phyloP scores from a whole-genome alignment of 2,888 invertebrate genomes.

The Encarsia formosa region DNA sequence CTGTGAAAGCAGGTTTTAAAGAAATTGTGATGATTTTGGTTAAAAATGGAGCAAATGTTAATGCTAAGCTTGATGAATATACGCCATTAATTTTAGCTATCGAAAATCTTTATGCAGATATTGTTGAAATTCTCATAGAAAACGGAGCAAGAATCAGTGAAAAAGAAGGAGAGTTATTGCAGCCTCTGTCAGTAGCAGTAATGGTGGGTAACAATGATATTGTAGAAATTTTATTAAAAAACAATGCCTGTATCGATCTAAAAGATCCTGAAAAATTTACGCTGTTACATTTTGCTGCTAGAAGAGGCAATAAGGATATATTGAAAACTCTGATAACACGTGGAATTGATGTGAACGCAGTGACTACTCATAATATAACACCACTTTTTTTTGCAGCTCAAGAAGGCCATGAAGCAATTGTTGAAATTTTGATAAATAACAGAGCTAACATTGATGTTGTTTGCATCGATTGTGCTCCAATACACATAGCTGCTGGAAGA shows the following conservation, averaged over 20 bases:
- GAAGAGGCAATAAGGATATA: slow-evolving; percentile 1
- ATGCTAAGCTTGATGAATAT: too few relatives aligned
- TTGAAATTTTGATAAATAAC: neutral
- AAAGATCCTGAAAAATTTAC: neutral
- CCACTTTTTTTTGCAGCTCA: slow-evolving; percentile 2
- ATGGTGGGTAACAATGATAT: too few relatives aligned
- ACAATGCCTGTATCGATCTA: too few relatives aligned
- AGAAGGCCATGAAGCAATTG: neutral
- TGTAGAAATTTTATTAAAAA: too few relatives aligned
- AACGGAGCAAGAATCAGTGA: too few relatives aligned
- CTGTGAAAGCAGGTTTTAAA: neutral
- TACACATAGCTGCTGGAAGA: slow-evolving; percentile 16
- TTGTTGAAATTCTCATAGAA: too few relatives aligned
- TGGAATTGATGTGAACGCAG: slow-evolving; percentile 10
- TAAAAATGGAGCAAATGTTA: slow-evolving; percentile 8
- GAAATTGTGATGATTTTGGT: slow-evolving; percentile 10
- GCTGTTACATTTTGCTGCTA: slow-evolving; percentile 10
- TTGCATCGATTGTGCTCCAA: neutral
- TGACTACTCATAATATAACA: neutral
- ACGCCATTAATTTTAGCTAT: too few relatives aligned
- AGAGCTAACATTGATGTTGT: slow-evolving; percentile 5
- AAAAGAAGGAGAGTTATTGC: too few relatives aligned
- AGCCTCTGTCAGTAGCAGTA: too few relatives aligned
- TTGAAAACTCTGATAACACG: slow-evolving; percentile 3
- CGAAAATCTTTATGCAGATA: too few relatives aligned